A percentile compares a stretch with the other conserved stretches of the same genome.
Evolutionary conservation across 64 coral and sea anemone species (phyloP).

Genomic region (Trachythela sp.): DNA sequence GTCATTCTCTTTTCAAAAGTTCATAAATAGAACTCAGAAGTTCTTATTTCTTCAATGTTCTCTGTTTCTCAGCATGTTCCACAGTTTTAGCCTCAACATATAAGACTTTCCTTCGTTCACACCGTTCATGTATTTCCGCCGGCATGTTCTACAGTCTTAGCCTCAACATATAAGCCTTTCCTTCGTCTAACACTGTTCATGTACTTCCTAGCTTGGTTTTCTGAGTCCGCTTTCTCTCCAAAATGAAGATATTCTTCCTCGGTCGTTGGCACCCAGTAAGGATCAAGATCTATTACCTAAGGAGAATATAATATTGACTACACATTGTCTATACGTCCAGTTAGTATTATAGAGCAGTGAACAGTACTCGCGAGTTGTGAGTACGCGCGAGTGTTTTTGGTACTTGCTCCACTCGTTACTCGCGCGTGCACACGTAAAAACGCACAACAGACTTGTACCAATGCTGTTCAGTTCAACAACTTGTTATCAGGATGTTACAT

Average conservation of each 20-base stretch:
- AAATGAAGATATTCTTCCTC: conserved; percentile 94
- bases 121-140: conserved; percentile 99
- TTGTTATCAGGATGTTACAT: too few relatives aligned
- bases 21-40: not conserved
- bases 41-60: conserved; percentile 80
- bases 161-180: conserved; percentile 88
- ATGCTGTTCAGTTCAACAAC: too few relatives aligned
- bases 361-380: too few relatives aligned
- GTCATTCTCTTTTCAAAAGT: conserved; percentile 65
- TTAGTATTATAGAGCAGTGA: too few relatives aligned
- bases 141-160: conserved; percentile 94
- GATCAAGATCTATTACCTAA: conserved; percentile 87
- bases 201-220: conserved; percentile 93
- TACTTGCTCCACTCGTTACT: too few relatives aligned
- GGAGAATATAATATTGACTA: not conserved
- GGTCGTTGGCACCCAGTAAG: conserved; percentile 89
- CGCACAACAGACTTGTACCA: too few relatives aligned
- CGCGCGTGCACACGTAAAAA: too few relatives aligned
- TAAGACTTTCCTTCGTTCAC: conserved; percentile 72
- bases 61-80: conserved; percentile 90
- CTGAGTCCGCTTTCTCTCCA: conserved; percentile 88
- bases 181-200: conserved; percentile 83
- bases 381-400: too few relatives aligned
- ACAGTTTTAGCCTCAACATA: conserved; percentile 96
- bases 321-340: too few relatives aligned